Evolutionary conservation across 1,140 invertebrate genomes (phyloP).

Genomic region (Parapsyche elsis): DNA sequence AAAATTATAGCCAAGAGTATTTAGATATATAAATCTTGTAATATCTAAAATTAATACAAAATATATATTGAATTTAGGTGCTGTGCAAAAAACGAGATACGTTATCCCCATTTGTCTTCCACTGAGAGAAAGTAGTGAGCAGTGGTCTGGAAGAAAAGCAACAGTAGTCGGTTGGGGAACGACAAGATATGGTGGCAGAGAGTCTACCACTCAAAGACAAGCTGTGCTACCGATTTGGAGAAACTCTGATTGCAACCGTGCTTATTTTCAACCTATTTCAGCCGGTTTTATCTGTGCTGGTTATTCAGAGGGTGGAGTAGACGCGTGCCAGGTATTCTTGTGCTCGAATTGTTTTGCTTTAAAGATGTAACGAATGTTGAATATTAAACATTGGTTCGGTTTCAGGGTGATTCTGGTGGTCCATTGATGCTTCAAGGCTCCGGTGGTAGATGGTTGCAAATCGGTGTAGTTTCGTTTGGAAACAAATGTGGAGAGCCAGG

Average conservation of each 20-base stretch:
- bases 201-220: conserved; percentile 85
- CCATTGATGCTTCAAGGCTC: conserved; percentile 81
- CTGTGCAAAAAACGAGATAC: conserved; percentile 83
- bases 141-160: conserved; percentile 64
- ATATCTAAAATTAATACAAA: neutral
- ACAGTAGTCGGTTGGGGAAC: conserved; percentile 95
- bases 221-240: conserved; percentile 90
- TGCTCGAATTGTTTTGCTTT: neutral
- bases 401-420: conserved; percentile 80
- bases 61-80: conserved; percentile 60
- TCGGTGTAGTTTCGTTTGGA: conserved; percentile 91
- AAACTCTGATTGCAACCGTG: conserved; percentile 89
- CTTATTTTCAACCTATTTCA: conserved; percentile 93
- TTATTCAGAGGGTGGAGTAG: conserved; percentile 88
- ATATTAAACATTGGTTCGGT: conserved; percentile 31
- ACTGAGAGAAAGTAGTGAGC: conserved; percentile 57
- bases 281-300: conserved; percentile 92
- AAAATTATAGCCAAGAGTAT: too few relatives aligned
- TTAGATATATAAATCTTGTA: too few relatives aligned
- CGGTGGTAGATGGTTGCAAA: conserved; percentile 82
- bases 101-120: conserved; percentile 91
- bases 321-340: conserved; percentile 92
- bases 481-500: conserved; percentile 91
- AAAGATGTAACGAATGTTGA: neutral
- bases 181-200: conserved; percentile 85